Percentiles rank a stretch among this genome's conserved stretches.
These are phyloP conservation scores for Ailurus styani DNA, from an alignment of 2,113 vertebrate genomes.

Conservation along the genomic window DNA sequence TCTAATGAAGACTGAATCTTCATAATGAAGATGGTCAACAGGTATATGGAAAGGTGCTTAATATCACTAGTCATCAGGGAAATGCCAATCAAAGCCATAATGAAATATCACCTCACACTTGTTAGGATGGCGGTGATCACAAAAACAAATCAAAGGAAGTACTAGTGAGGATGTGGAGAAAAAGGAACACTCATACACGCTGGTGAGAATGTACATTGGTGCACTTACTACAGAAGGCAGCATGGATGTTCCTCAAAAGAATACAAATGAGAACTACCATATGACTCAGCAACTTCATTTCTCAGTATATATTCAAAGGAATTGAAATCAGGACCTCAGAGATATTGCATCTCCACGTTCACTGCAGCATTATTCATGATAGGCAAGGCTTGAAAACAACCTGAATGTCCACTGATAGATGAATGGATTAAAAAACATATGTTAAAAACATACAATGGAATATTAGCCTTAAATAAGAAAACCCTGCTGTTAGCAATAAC, in stretches of 20 bases:
- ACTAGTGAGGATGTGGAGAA: neutral
- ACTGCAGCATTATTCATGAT: neutral
- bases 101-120: neutral
- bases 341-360: neutral
- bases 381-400: neutral
- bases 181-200: neutral
- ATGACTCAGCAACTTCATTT: neutral
- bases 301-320: neutral
- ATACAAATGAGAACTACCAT: neutral
- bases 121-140: neutral
- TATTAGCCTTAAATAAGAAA: neutral
- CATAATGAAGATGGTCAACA: neutral
- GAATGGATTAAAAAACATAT: neutral
- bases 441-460: neutral
- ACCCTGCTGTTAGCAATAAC: neutral
- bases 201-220: neutral
- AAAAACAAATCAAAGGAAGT: neutral
- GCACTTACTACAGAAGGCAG: neutral
- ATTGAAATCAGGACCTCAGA: neutral
- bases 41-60: neutral
- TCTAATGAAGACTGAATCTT: neutral
- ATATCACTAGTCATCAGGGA: neutral
- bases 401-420: neutral
- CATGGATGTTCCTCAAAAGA: neutral
- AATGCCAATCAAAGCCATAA: neutral